phyloP scores from a whole-genome alignment of 2,797 vertebrate species.

The Tragelaphus oryx region DNA sequence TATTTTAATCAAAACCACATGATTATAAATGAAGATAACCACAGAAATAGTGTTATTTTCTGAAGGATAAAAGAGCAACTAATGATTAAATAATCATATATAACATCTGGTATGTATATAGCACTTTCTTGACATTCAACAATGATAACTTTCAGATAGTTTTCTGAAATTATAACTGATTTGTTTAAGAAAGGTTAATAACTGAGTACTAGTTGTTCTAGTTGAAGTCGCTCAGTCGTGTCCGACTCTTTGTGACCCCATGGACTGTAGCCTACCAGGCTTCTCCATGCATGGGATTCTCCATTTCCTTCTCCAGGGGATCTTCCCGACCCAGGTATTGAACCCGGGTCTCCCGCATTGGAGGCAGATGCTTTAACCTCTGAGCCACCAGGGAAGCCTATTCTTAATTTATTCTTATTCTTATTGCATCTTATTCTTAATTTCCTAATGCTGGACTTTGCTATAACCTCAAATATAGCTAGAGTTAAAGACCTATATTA shows the following conservation, averaged over 20 bases:
- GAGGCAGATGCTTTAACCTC: too few relatives aligned
- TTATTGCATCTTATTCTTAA: background rate
- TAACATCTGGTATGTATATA: background rate
- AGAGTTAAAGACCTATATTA: background rate
- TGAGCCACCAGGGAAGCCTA: too few relatives aligned
- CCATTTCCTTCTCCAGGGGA: too few relatives aligned
- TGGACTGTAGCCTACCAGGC: too few relatives aligned
- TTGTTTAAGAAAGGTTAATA: conserved; percentile 7
- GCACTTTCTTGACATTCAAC: background rate
- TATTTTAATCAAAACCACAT: background rate
- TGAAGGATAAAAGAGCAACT: background rate
- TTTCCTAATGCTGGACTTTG: background rate
- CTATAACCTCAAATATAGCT: conserved; percentile 10
- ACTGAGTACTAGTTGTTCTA: background rate
- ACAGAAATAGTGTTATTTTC: conserved; percentile 7
- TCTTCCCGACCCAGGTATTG: too few relatives aligned
- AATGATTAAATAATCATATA: background rate
- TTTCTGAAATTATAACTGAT: background rate
- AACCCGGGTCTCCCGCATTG: too few relatives aligned
- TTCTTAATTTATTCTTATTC: too few relatives aligned
- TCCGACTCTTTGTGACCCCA: too few relatives aligned
- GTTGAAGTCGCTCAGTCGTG: too few relatives aligned
- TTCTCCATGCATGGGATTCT: too few relatives aligned
- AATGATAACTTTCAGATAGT: background rate
- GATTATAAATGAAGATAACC: conserved; percentile 18